Conservation (phyloP, 2,888 invertebrate genomes). For the Tridacna crocea region DNA sequence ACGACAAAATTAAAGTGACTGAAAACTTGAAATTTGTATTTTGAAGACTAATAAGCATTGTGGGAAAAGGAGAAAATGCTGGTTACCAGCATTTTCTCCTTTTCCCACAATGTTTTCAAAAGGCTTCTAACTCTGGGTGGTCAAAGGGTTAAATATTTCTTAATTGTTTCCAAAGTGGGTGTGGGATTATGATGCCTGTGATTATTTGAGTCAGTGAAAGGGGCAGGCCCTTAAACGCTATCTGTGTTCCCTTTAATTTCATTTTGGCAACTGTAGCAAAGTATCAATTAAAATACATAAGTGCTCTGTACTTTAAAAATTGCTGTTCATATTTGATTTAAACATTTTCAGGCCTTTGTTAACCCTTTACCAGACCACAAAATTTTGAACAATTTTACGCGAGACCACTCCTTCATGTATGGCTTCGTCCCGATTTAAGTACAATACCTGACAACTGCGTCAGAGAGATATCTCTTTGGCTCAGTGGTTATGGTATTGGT, state of each 20-base stretch:
- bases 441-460: too few species aligned
- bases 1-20: too few species aligned
- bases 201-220: background rate
- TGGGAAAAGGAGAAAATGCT: background rate
- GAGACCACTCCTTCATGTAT: too few species aligned
- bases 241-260: slow-evolving; percentile 21
- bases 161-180: background rate
- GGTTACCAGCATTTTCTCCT: background rate
- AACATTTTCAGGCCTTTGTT: too few species aligned
- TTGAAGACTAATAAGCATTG: background rate
- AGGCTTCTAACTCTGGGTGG: background rate
- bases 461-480: too few species aligned
- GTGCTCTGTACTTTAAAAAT: too few species aligned
- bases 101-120: slow-evolving; percentile 9
- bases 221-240: background rate
- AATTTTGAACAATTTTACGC: too few species aligned
- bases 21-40: too few species aligned
- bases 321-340: too few species aligned
- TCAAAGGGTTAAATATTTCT: background rate
- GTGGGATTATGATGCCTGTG: background rate
- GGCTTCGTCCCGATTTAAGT: too few species aligned
- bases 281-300: background rate
- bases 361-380: too few species aligned
- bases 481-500: too few species aligned
- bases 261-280: background rate